Percentiles rank a stretch among this genome's conserved stretches.
Evolutionary conservation across 1,140 invertebrate species (phyloP).

Genomic region (Drosophila sp.): DNA sequence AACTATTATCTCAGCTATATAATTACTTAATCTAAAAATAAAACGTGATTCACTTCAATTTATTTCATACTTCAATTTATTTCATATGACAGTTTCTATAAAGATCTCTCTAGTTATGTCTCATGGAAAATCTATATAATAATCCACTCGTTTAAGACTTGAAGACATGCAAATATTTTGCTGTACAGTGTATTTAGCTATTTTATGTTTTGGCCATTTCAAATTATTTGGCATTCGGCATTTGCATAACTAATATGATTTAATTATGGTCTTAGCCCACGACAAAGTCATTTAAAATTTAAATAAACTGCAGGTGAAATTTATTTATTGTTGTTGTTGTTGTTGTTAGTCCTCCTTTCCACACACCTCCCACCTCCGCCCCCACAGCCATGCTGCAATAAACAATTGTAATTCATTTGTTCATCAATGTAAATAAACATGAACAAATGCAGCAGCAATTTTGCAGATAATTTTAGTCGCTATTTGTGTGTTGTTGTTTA

Average conservation of each 20-base stretch:
- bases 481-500: constrained; percentile 35
- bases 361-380: not conserved
- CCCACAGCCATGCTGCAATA: constrained; percentile 32
- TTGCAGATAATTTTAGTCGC: constrained; percentile 46
- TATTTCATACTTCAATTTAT: no score
- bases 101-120: no score
- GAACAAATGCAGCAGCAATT: constrained; percentile 46
- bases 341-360: constrained; percentile 2
- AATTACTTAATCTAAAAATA: no score
- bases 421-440: constrained; percentile 55
- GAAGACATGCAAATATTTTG: not conserved
- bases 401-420: constrained; percentile 64
- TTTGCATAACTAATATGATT: constrained; percentile 19
- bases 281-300: constrained; percentile 70
- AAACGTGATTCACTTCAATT: no score
- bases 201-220: constrained; percentile 13
- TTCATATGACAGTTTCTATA: no score
- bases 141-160: no score
- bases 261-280: constrained; percentile 33
- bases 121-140: no score
- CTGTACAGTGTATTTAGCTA: not conserved
- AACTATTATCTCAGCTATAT: no score
- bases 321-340: not conserved
- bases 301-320: constrained; percentile 46
- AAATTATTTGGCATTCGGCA: constrained; percentile 34